Evolutionary conservation across 2,113 vertebrate species (phyloP), one percentile per base, ranked within the genome.

Genomic region (Holacanthus passer): DNA sequence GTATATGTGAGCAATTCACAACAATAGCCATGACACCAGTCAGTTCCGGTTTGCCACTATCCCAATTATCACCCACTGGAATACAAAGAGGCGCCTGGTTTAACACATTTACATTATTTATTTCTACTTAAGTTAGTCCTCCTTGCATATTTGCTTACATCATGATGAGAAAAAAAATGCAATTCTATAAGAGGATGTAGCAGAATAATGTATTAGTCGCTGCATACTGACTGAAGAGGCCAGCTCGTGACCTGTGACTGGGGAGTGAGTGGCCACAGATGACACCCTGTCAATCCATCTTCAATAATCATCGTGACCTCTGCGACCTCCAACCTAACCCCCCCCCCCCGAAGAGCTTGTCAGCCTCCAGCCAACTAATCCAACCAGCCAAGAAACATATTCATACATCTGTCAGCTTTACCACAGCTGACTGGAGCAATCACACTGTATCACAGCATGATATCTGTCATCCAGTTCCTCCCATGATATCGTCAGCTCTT

Each of bases 401-500:
- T 50, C 31, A 71, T 17, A 58, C 24, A 53, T 65, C 48, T 78
- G 53, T 69, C 71, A 73, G 70, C 29, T 45, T 41, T 43, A 48
- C 17, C 68, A 39, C 43, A 73, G 74, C 69, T 58, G 58, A n/a
- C n/a, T n/a, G n/a, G 67, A 83, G 75, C 55, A 73, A 64, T 56
- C 62, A 41, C 76, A 59, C 32, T 35, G 8, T 32, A 76, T 77
- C 68, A 39, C 68, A 60, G 65, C 43, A 6, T 70, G 43, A 45
- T 68, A 72, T 75, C 82, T 74, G 31, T 39, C 11, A 80, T 73
- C 82, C 55, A 72, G 27, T 76, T 77, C 76, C 75, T 79, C 56
- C 11, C 20, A 17, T 89, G 68, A 91, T 79, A 68, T 52, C 12
- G 78, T 83, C 79, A 90, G 48, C 63, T 67, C 45, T 37, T 76